These are phyloP conservation scores for Donacobius atricapilla DNA, from an alignment of 2,113 vertebrate species.

Conservation along the genomic window DNA sequence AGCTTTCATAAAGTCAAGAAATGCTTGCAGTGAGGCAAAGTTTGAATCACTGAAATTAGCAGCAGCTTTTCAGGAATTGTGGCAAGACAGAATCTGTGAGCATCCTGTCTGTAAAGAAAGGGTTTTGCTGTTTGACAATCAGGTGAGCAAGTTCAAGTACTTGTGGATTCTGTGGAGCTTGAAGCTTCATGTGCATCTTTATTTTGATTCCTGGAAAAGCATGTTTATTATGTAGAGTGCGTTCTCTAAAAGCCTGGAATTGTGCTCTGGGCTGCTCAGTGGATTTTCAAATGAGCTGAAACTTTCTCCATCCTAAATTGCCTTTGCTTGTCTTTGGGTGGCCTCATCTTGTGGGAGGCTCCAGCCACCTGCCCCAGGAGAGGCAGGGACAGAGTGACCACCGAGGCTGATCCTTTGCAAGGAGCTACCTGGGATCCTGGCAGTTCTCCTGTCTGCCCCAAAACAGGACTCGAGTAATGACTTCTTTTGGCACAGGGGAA, in stretches of 20 bases:
- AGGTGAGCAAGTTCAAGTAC: neutral
- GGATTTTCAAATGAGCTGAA: neutral
- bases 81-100: neutral
- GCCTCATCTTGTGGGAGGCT: neutral
- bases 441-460: neutral
- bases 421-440: neutral
- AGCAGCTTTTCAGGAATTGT: neutral
- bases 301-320: neutral
- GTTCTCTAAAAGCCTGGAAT: neutral
- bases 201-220: neutral
- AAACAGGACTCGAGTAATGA: neutral
- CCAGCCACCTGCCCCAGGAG: neutral
- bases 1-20: neutral
- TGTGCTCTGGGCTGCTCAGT: neutral
- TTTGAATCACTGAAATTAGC: neutral
- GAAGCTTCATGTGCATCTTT: neutral
- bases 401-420: neutral
- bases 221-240: neutral
- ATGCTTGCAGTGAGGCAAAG: neutral
- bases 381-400: accelerated
- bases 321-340: neutral
- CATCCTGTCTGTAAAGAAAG: neutral
- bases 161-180: neutral
- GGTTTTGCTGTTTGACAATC: neutral
- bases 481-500: neutral